These are phyloP conservation scores for Montipora cactus DNA, from an alignment of 64 coral and sea anemone genomes.

Conservation along the genomic window DNA sequence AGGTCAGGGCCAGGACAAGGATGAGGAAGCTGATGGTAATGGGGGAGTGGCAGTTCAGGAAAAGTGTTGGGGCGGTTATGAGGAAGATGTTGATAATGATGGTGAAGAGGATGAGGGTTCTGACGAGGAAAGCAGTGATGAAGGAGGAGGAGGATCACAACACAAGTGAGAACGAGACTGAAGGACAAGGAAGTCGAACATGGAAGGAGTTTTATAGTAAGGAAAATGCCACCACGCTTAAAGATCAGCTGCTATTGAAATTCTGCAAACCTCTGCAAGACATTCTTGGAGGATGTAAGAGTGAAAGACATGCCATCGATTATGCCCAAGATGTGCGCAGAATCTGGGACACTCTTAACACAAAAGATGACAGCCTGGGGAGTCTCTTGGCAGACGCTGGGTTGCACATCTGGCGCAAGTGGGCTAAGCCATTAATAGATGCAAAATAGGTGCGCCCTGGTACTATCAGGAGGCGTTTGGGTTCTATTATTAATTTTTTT, in stretches of 20 bases:
- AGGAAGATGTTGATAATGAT: neutral
- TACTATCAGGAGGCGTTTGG: neutral
- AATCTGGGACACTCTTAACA: neutral
- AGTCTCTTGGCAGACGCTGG: neutral
- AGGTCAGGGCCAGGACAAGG: no score
- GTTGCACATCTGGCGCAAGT: neutral
- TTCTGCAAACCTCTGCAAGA: neutral
- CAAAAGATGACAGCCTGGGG: neutral
- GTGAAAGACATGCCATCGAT: neutral
- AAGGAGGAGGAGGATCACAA: neutral
- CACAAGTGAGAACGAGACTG: neutral
- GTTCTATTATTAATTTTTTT: neutral
- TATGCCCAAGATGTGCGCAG: neutral
- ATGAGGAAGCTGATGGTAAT: neutral
- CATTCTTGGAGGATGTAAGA: neutral
- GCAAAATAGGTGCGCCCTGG: neutral
- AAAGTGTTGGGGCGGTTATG: neutral
- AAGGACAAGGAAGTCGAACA: no score
- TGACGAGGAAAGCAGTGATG: neutral
- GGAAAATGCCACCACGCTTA: neutral
- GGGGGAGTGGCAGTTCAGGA: neutral
- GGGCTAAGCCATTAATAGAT: neutral
- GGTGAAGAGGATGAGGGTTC: neutral
- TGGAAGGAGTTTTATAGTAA: neutral
- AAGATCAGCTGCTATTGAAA: neutral